Evolutionary conservation across 2,888 invertebrate species (phyloP), one percentile per base, ranked within the genome.

Genomic region (Drosophila diplacantha): DNA sequence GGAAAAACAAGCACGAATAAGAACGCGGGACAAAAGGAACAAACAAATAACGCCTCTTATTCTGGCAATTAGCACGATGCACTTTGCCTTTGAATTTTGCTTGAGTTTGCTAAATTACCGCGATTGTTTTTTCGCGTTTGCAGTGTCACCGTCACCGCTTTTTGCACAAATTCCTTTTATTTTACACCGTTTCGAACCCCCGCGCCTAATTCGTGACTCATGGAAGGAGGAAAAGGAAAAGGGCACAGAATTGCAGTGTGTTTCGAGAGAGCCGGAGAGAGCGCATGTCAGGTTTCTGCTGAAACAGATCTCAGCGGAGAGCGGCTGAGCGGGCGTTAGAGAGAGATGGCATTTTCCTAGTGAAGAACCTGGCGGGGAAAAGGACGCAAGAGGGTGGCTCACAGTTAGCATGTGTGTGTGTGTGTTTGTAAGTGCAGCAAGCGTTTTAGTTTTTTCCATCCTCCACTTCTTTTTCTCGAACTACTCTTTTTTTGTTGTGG

Each of bases 401-500:
- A 60, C 29, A 29, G 16, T 5, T 5, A 3, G 12, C 11, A 16
- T 20, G 12, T 20, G 7, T 34, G 31, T 52, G n/a, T 57, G 31
- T 41, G 41, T 34, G 35, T 46, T 38, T 47, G 60, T 50, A 34
- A 69, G 16, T 51, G 52, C 69, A 64, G 38, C 57, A 47, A 60
- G 49, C 34, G 24, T 64, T 61, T 46, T 46, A 29, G 29, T 46
- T 46, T 46, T 63, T 60, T 66, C 41, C 62, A 32, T 55, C 55
- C 34, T 39, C 35, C 49, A 54, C 24, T 41, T 61, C 46, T 46
- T 58, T 37, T 43, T 31, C 52, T 41, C 44, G 9, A 46, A 46
- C 44, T 46, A 31, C 44, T 53, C 46, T 60, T 47, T 54, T 60
- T 59, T 59, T 74, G 83, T 69, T 74, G 57, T 51, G 60, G 46